phyloP scores from a whole-genome alignment of 2,113 vertebrate genomes.

The Oreochromis niloticus region DNA sequence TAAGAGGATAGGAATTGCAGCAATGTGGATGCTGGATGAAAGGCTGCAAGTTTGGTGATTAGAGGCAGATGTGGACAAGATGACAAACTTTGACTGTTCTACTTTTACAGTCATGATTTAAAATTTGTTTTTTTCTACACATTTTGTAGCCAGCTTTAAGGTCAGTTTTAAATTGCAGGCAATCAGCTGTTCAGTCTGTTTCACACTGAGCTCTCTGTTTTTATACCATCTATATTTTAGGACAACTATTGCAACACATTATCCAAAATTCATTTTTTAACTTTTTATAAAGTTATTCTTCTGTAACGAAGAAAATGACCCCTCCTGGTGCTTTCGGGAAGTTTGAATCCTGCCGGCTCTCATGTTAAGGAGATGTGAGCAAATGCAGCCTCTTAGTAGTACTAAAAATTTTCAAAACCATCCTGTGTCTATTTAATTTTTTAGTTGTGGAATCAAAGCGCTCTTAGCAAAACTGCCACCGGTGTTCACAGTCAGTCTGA shows the following conservation, averaged over 20 bases:
- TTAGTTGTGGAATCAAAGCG: not conserved
- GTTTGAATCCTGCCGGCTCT: not conserved
- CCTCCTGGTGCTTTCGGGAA: fast-evolving
- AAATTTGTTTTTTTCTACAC: not conserved
- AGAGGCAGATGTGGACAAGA: not conserved
- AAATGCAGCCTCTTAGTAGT: not conserved
- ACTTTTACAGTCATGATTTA: not conserved
- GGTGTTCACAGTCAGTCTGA: not conserved
- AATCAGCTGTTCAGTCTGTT: not conserved
- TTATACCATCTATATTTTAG: not conserved
- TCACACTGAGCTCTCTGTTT: not conserved
- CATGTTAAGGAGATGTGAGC: not conserved
- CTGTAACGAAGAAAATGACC: fast-evolving
- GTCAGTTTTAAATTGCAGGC: not conserved
- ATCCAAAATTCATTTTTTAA: not conserved
- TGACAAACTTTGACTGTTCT: not conserved
- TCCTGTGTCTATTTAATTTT: not conserved
- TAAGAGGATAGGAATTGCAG: fast-evolving
- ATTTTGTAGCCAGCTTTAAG: not conserved
- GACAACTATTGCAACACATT: not conserved
- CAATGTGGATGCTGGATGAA: not conserved
- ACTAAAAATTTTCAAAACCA: not conserved
- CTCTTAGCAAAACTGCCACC: not conserved
- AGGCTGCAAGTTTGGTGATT: not conserved
- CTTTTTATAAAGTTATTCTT: not conserved